Evolutionary conservation across 2,797 vertebrate genomes (phyloP).

Genomic region (Acrossocheilus fasciatus): DNA sequence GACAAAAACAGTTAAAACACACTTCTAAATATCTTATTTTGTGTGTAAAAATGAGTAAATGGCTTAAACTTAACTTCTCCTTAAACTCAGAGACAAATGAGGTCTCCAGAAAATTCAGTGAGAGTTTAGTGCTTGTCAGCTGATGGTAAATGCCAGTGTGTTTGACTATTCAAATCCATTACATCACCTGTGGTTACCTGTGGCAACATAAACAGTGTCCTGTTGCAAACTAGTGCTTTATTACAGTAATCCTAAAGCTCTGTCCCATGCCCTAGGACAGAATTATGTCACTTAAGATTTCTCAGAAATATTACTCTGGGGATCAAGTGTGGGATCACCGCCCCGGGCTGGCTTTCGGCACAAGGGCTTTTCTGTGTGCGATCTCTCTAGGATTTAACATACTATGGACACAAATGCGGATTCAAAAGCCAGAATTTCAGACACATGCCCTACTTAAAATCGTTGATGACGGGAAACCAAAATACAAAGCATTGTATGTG

Average conservation of each 20-base stretch:
- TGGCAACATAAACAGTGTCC: constrained; percentile 35
- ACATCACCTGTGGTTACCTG: constrained; percentile 39
- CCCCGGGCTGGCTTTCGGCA: not conserved
- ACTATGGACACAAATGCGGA: not conserved
- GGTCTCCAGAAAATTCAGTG: not conserved
- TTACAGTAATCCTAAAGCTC: constrained; percentile 22
- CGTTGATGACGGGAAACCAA: not conserved
- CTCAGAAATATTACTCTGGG: constrained; percentile 27
- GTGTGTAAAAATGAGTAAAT: not conserved
- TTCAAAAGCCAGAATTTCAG: constrained; percentile 15
- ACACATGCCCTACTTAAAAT: constrained; percentile 35
- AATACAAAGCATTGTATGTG: not conserved
- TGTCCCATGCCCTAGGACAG: constrained; percentile 7
- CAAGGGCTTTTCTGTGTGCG: constrained; percentile 13
- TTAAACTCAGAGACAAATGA: not conserved
- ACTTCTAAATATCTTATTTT: not conserved
- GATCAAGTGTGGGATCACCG: constrained; percentile 20
- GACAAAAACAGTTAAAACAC: not conserved
- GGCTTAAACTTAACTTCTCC: not conserved
- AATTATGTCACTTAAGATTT: constrained; percentile 20
- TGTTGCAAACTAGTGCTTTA: constrained; percentile 28
- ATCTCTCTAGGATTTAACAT: constrained; percentile 14
- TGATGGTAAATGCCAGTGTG: not conserved
- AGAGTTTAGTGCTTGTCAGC: constrained; percentile 1
- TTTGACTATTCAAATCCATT: constrained; percentile 54